Evolutionary conservation across 2,113 vertebrate genomes (phyloP).

Genomic region (Oncorhynchus masou): DNA sequence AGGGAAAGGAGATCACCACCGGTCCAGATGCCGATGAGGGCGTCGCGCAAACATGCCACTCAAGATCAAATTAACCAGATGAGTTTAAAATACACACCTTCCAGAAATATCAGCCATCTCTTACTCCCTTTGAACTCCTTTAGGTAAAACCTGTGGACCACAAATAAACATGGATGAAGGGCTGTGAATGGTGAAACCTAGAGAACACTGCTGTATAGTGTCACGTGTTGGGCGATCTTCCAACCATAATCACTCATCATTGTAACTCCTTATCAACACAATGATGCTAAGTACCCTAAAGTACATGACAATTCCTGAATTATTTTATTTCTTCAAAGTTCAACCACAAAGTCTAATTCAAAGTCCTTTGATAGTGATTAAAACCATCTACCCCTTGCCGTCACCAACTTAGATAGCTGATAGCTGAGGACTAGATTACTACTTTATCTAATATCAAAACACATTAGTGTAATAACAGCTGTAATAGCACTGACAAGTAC

Average conservation of each 20-base stretch:
- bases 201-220: conserved; percentile 29
- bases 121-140: conserved; percentile 78
- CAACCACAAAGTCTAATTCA: not conserved
- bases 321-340: not conserved
- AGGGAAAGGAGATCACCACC: conserved; percentile 49
- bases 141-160: conserved; percentile 70
- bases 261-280: not conserved
- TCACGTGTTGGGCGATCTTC: not conserved
- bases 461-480: not conserved
- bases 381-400: too few species aligned
- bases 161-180: conserved; percentile 50
- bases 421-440: not conserved
- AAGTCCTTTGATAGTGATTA: not conserved
- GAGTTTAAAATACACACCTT: conserved; percentile 74
- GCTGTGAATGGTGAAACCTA: conserved; percentile 20
- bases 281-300: not conserved
- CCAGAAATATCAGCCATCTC: conserved; percentile 76
- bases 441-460: not conserved
- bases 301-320: too few species aligned
- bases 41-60: conserved; percentile 42
- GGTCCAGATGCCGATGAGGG: conserved; percentile 55
- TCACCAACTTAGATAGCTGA: too few species aligned
- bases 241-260: not conserved
- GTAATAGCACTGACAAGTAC: not conserved
- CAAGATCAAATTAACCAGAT: conserved; percentile 62